Evolutionary conservation across 2,888 invertebrate genomes (phyloP), one percentile per base, ranked within the genome.

Genomic region (Nephrocerus scutellatus): DNA sequence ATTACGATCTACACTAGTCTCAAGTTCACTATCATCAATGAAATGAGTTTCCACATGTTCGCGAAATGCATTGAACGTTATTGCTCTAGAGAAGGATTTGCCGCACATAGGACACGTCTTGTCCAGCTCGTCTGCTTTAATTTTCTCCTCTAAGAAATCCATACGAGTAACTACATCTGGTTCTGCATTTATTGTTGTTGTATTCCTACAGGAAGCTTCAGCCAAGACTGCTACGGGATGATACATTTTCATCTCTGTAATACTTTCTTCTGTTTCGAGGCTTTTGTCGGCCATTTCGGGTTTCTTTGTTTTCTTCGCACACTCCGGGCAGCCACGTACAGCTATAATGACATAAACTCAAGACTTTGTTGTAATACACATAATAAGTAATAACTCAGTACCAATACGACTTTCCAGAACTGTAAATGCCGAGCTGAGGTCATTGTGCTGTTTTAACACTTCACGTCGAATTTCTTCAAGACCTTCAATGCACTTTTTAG

Each of bases 21-120:
- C 75, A 7, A 60, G 44, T 42, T 75, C 75, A 38, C 60, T 62
- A 22, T 79, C 77, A 49, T 77, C 75, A 39, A 74, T 67, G 62
- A 87, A 87, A 69, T 87, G 87, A 53, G 72, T 76, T 62, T 85
- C 78, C 19, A 88, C 87, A 66, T 88, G 87, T 41, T 77, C 70
- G 47, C 81, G 78, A 57, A 86, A 86, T 30, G 75, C 73, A 18
- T 73, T 66, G 61, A 85, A 84, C 15, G 71, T 59, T 9, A 72
- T 59, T 38, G 74, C 70, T 57, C 72, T 73, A 29, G 69, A 68
- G 56, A 79, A 86, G 47, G 71, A 69, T 59, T 73, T 72, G 8
- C 78, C 80, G 65, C 87, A 87, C 70, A 87, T 74, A 0, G 87
- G 87, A 54, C 87, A 87, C 35, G 82, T 78, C 62, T 77, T 79